A percentile compares a stretch with the other conserved stretches of the same genome.
These are phyloP conservation scores for Dicroscelio sp. DNA, from an alignment of 2,888 invertebrate genomes.

Conservation along the genomic window DNA sequence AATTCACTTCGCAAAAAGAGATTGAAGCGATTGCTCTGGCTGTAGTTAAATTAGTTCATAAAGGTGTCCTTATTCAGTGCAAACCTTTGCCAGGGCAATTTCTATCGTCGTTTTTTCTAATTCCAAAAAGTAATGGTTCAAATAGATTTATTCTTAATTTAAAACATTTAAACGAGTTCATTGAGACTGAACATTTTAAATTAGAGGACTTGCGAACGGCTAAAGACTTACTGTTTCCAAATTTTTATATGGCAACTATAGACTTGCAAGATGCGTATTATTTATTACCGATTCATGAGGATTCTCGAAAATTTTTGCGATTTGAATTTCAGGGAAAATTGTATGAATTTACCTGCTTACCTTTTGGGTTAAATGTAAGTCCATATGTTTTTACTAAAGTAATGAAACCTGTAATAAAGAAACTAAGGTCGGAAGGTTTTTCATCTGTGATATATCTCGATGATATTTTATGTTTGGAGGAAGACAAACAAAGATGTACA, in stretches of 20 bases:
- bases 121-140: neutral
- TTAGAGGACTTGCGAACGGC: conserved; percentile 18
- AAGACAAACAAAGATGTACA: neutral
- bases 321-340: neutral
- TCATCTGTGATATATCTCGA: neutral
- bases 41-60: neutral
- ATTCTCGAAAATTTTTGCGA: neutral
- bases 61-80: neutral
- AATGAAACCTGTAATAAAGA: neutral
- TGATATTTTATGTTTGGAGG: neutral
- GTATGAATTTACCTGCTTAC: conserved; percentile 13
- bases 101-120: conserved; percentile 26
- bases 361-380: neutral
- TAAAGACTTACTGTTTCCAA: neutral
- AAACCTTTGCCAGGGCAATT: conserved; percentile 2
- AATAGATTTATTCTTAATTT: conserved; percentile 29
- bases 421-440: neutral
- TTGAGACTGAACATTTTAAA: conserved; percentile 23
- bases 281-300: neutral
- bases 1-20: neutral
- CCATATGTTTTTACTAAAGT: conserved; percentile 4
- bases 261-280: conserved; percentile 29
- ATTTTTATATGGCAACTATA: conserved; percentile 17
- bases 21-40: neutral
- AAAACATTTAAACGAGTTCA: conserved; percentile 16